Base-by-base conservation (phyloP, 2,113 vertebrate genomes). In the Chelonoidis abingdonii region DNA sequence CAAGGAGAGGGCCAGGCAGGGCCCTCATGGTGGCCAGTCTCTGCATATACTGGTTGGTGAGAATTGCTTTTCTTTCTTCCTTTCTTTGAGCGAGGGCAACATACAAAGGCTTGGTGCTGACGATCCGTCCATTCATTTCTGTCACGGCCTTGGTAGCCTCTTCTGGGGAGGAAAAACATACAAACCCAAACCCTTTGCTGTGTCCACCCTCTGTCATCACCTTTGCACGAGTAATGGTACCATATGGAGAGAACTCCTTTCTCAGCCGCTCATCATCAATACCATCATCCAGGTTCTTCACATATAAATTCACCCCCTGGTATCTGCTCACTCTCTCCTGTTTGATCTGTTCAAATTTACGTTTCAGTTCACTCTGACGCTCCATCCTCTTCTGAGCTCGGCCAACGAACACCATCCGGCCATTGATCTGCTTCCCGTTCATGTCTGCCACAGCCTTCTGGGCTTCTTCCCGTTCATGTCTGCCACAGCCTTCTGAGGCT, bases 141-240 rank as follows among this genome's bases (percentile, higher is more conserved):
- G 99, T 99, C 84, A 99, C 99, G 0, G 99, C 99, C 97, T 99
- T 99, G 3, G 99, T 99, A 2, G 99, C 99, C 97, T 99, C 99
- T 97, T 99, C 99, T 49, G 99, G 99, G 80, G 99, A 99, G 53
- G 99, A 99, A 98, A 99, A 99, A 97, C 99, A 99, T 94, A 99
- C 99, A 95, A 99, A 99, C 53, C 99, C 99, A 97, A 99, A 99
- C 82, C 99, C 99, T 97, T 99, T 99, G 98, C 99, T 99, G 97
- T 99, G 99, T 93, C 98, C 98, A 86, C 98, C 98, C 38, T 99
- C 99, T 16, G 98, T 99, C 99, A 99, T 99, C 97, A 99, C 99
- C 99, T 99, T 99, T 19, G 99, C 99, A 52, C 99, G 99, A 62
- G 99, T 99, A 93, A 99, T 99, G 90, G 98, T 99, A 59, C 99